Base-by-base conservation (phyloP, 1,140 invertebrate genomes). In the Drosophila arawakana region DNA sequence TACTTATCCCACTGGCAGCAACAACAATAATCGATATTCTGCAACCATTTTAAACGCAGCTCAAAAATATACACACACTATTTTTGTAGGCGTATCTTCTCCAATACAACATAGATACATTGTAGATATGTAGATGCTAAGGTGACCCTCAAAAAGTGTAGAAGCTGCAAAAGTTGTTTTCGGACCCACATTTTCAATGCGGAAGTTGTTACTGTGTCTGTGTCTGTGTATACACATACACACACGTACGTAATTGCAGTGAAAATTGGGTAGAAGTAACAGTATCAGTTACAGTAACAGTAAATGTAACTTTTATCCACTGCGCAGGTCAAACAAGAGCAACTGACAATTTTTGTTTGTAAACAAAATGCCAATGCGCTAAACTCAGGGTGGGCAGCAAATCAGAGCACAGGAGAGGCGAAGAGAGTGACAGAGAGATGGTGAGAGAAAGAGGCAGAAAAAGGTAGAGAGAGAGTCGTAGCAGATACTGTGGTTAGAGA, bases 241-340 rank as follows among this genome's bases (percentile, higher is more conserved):
- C 13, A 9, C 15, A 10, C 21, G 21, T 18, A 74, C 61, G 69
- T 77, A 76, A 82, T 55, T 85, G 83, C 83, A 85, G 79, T 61
- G 57, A 55, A 76, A 78, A 72, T 43, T 44, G 57, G 25, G 25
- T 43, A 15, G 43, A 13, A 30, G 43, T 30, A 60, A 8, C 21
- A 25, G 35, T 52, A 15, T 7, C 49, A 52, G 18, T 25, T 21
- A 34, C 62, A 54, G 49, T 15, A 15, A 57, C 35, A 55, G 52
- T 35, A n/a, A 39, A 15, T 55, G 59, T 55, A 63, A 44, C 39
- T 57, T 62, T 57, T 62, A 6, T 3, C 39, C 62, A 88, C 76
- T 85, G 82, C 82, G 82, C 82, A 85, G 83, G 82, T 85, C 82
- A 85, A 85, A 85, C 81, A 81, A 41, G 44, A 67, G 61, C 61